Evolutionary conservation across 2,888 invertebrate genomes (phyloP).

Genomic region (Diachrysia chrysitis): DNA sequence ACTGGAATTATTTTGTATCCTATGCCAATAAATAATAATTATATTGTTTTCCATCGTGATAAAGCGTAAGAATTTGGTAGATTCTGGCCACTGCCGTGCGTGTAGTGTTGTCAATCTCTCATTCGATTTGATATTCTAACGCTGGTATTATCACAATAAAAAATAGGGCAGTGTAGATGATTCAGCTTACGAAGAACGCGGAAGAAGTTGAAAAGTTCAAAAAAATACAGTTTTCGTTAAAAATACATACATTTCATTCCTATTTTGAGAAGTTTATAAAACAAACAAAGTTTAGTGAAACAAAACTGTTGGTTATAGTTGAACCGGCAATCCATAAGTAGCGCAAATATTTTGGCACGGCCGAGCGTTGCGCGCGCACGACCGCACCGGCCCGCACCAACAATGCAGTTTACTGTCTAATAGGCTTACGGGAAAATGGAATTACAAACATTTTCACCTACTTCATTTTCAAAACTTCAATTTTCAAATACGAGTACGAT

Average conservation of each 20-base stretch:
- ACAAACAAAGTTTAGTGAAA: constrained; percentile 30
- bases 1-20: too few relatives aligned
- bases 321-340: constrained; percentile 45
- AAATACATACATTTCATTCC: not conserved
- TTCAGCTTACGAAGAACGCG: too few relatives aligned
- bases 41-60: too few relatives aligned
- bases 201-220: not conserved
- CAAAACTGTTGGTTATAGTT: constrained; percentile 43
- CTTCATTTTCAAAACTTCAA: too few relatives aligned
- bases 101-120: too few relatives aligned
- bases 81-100: too few relatives aligned
- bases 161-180: too few relatives aligned
- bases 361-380: constrained; percentile 59
- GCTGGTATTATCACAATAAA: too few relatives aligned
- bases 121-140: too few relatives aligned
- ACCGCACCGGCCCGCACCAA: constrained; percentile 63
- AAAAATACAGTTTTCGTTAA: not conserved
- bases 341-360: constrained; percentile 53
- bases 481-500: too few relatives aligned
- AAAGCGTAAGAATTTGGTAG: too few relatives aligned
- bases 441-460: not conserved
- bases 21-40: too few relatives aligned
- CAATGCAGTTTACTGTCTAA: constrained; percentile 58
- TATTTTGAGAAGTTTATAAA: constrained; percentile 24
- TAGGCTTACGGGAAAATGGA: not conserved